Evolutionary conservation across 2,888 invertebrate genomes (phyloP), one percentile per base, ranked within the genome.

Genomic region (Barypeithes pellucidus): DNA sequence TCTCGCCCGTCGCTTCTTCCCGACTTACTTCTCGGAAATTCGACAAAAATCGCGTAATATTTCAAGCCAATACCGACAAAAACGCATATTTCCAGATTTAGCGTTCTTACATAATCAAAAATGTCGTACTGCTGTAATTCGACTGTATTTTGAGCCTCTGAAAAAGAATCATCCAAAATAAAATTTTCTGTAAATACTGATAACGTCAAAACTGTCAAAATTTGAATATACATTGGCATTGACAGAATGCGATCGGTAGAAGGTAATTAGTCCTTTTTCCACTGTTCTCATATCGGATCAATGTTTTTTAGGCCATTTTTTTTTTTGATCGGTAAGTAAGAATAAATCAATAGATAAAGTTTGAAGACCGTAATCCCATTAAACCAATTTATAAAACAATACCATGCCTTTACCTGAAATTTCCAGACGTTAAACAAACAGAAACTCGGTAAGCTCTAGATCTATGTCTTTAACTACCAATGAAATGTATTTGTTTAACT

Each of bases 61-160:
- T 84, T 84, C 76, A 87, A 84, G 16, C 87, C 87, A 67, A 87
- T 85, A 77, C 87, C 87, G 12, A 88, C 85, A 67, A 88, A 82
- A 33, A 83, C 85, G 73, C 87, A 88, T 43, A 85, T 85, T 79
- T 88, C 87, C 36, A 88, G 80, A 78, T 87, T 83, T 50, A 88
- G 79, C 67, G 84, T 81, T 52, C 78, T 78, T 12, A 85, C 82
- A 85, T 86, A 87, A 16, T 80, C 71, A 18, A 81, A 81, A 67
- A 87, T 81, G 73, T 87, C 83, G 76, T 87, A 87, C 5, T 76
- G 70, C 0, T 81, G 79, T 63, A 80, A 78, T 14, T 76, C 78
- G n/a, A 78, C 66, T 61, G 79, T 77, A 73, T 76, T 78, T 33
- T 20, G 14, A 14, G 43, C 2, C 8, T 24, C 52, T 1, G 36